These are phyloP conservation scores for Glomeris marginata DNA, from an alignment of 2,888 invertebrate species.

Conservation along the genomic window DNA sequence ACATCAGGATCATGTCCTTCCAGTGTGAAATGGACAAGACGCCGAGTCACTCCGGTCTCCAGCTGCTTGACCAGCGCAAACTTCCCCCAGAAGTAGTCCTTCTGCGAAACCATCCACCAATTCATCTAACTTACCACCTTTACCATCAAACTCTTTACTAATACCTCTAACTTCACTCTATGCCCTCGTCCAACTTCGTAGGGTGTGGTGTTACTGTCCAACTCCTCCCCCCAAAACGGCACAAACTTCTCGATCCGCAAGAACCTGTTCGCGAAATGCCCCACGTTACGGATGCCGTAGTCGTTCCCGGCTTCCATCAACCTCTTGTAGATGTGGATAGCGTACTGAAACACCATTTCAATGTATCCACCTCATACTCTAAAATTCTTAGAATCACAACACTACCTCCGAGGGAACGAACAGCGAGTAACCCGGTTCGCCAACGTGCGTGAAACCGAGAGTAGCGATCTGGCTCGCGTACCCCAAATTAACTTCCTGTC, in stretches of 20 bases:
- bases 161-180: slow-evolving; percentile 41
- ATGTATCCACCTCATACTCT: neutral
- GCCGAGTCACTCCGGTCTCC: slow-evolving; percentile 42
- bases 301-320: slow-evolving; percentile 49
- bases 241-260: slow-evolving; percentile 53
- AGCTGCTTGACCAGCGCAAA: slow-evolving; percentile 44
- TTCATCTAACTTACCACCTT: too few species aligned
- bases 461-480: slow-evolving; percentile 53
- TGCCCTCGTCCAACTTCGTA: slow-evolving; percentile 47
- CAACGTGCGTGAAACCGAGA: slow-evolving; percentile 54
- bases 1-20: slow-evolving; percentile 45
- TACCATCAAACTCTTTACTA: too few species aligned
- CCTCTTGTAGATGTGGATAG: slow-evolving; percentile 53
- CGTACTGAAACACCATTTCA: slow-evolving; percentile 34
- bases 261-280: slow-evolving; percentile 47
- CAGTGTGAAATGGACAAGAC: slow-evolving; percentile 46
- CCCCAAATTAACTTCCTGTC: slow-evolving; percentile 45
- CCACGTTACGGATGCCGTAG: slow-evolving; percentile 50
- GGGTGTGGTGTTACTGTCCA: slow-evolving; percentile 44
- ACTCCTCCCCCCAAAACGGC: slow-evolving; percentile 55
- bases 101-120: slow-evolving; percentile 26
- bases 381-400: neutral
- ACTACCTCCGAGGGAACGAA: slow-evolving; percentile 48
- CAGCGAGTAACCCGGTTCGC: slow-evolving; percentile 52
- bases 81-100: slow-evolving; percentile 49